These are phyloP conservation scores for Pemphigus obesinymphae DNA, from an alignment of 1,140 invertebrate genomes.

Conservation along the genomic window DNA sequence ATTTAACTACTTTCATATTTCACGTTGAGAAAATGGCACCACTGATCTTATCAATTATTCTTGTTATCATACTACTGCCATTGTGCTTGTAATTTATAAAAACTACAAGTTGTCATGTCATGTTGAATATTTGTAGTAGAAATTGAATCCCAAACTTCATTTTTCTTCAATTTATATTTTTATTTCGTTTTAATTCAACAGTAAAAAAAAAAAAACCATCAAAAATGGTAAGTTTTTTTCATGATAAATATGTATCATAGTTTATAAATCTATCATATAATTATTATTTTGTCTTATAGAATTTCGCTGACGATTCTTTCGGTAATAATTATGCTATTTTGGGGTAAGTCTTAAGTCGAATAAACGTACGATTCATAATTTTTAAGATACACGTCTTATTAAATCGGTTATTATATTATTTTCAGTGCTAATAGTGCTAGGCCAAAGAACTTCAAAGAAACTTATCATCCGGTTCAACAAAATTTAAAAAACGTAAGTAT, in stretches of 20 bases:
- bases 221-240: not conserved
- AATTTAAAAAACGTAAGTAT: constrained; percentile 9
- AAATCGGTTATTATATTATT: not conserved
- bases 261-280: not conserved
- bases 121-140: too few species aligned
- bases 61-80: too few species aligned
- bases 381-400: too few species aligned
- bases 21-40: too few species aligned
- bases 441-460: constrained; percentile 23
- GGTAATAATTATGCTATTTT: not conserved
- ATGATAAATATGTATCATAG: not conserved
- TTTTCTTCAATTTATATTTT: too few species aligned
- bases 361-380: not conserved
- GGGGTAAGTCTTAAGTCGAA: not conserved
- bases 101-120: not conserved
- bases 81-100: not conserved
- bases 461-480: constrained; percentile 27
- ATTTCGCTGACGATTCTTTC: not conserved
- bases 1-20: too few species aligned
- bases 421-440: not conserved
- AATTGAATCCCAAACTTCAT: too few species aligned
- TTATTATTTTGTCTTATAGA: not conserved
- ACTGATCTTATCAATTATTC: too few species aligned
- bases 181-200: too few species aligned
- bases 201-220: too few species aligned